Base-by-base conservation (phyloP, 2,797 vertebrate species). In the Limosa lapponica region DNA sequence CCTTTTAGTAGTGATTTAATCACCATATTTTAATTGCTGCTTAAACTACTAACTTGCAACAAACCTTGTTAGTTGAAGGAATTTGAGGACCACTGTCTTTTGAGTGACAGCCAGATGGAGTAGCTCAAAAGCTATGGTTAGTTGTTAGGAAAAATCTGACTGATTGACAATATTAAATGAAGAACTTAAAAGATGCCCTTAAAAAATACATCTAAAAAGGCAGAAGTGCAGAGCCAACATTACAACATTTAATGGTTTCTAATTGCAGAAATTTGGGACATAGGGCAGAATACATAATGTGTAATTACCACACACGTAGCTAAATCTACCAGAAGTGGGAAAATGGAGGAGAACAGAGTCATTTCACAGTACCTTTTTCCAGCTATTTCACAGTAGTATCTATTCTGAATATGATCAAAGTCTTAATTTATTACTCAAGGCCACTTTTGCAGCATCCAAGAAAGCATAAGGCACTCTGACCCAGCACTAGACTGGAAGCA, bases 131-230 rank as follows among this genome's bases (percentile, higher is more conserved):
- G 23, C 48, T 52, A 20, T 2, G 44, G 24, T 46, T 51, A 28
- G 30, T 32, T 25, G 24, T 17, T 51, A 41, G 55, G 48, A 37
- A 81, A 86, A 91, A 43, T 36, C 48, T 72, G 32, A 46, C 44
- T 73, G 75, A 92, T 16, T 82, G 85, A 91, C 67, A 77, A 71
- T 11, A 77, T 59, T 44, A 85, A 80, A 70, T 25, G 18, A 30
- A 74, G 34, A 95, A 93, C 70, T 94, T 91, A 85, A 97, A 90
- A 88, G 64, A 75, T 71, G 70, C 41, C 32, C 85, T 96, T 75
- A 64, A 54, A 89, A 48, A 75, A 79, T 49, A n/a, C 24, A 79
- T 54, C 61, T 70, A 82, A 95, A 93, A 87, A 67, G 51, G n/a
- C 17, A 93, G 24, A 78, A 88, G 69, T 22, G 58, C 44, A 72